Percentiles rank a stretch among this genome's conserved stretches.
Evolutionary conservation across 2,888 invertebrate genomes (phyloP).

Genomic region (Peribatodes rhomboidaria): DNA sequence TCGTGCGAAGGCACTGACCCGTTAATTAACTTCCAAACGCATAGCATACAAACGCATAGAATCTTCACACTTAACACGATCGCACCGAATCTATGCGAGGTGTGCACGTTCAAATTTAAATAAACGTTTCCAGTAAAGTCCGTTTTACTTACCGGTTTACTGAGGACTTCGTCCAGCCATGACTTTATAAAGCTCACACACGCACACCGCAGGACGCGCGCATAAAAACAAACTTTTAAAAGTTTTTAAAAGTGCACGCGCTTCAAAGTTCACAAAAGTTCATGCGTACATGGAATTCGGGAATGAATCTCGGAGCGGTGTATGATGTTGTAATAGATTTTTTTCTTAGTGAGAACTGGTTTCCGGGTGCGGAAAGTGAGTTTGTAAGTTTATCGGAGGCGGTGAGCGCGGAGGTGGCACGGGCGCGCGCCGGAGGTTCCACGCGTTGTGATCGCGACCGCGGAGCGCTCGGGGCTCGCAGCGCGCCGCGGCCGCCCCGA

Average conservation of each 20-base stretch:
- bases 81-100: conserved; percentile 36
- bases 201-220: conserved; percentile 63
- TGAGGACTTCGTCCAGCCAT: conserved; percentile 76
- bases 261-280: conserved; percentile 48
- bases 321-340: conserved; percentile 56
- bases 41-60: conserved; percentile 40
- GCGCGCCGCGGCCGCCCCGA: conserved; percentile 51
- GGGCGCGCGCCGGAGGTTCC: conserved; percentile 68
- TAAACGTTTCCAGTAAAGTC: conserved; percentile 69
- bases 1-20: conserved; percentile 39
- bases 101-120: conserved; percentile 53
- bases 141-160: conserved; percentile 83
- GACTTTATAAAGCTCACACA: conserved; percentile 68
- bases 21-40: conserved; percentile 47
- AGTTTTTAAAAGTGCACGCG: conserved; percentile 67
- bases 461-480: conserved; percentile 65
- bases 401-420: conserved; percentile 60
- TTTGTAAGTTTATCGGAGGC: conserved; percentile 73
- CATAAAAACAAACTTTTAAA: conserved; percentile 75
- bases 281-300: conserved; percentile 48
- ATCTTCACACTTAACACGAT: conserved; percentile 37
- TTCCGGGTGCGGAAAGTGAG: conserved; percentile 72
- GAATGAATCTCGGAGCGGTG: conserved; percentile 58
- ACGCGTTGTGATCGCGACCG: conserved; percentile 72
- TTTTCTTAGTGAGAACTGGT: conserved; percentile 70